Conservation (phyloP, 2,113 vertebrate species). For the Sphyrna mokarran region DNA sequence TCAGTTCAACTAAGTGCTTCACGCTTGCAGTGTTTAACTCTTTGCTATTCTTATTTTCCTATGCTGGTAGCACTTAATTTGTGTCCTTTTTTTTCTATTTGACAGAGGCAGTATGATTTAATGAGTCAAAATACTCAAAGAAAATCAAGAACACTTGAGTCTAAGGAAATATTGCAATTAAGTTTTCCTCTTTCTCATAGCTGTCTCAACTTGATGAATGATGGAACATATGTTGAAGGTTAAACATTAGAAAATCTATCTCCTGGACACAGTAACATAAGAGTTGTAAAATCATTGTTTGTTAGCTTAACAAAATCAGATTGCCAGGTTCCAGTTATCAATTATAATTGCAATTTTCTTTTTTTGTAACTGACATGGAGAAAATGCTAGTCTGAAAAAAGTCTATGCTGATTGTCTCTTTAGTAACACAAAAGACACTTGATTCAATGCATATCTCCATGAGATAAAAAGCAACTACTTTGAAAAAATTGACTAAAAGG, state of each 20-base stretch:
- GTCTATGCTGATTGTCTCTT: conserved; percentile 70
- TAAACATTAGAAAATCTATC: not conserved
- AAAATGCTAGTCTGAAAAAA: conserved; percentile 1
- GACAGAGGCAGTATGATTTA: not conserved
- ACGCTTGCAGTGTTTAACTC: not conserved
- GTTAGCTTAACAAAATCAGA: not conserved
- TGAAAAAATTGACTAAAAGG: conserved; percentile 9
- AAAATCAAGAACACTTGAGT: not conserved
- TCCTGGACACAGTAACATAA: not conserved
- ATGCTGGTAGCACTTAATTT: not conserved
- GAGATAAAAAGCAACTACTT: conserved; percentile 34
- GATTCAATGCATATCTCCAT: conserved; percentile 54
- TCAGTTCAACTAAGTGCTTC: not conserved
- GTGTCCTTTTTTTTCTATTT: not conserved
- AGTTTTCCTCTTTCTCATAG: not conserved
- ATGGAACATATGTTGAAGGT: not conserved
- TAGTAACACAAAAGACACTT: conserved; percentile 73
- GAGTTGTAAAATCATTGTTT: not conserved
- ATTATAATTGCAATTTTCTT: not conserved
- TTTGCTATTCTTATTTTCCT: too few relatives aligned
- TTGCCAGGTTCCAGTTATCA: not conserved
- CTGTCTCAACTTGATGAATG: not conserved
- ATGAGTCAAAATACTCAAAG: not conserved
- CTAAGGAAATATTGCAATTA: not conserved
- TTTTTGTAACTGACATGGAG: conserved; percentile 1